Conservation (phyloP, 2,113 vertebrate species). For the Paraplagusia blochii region DNA sequence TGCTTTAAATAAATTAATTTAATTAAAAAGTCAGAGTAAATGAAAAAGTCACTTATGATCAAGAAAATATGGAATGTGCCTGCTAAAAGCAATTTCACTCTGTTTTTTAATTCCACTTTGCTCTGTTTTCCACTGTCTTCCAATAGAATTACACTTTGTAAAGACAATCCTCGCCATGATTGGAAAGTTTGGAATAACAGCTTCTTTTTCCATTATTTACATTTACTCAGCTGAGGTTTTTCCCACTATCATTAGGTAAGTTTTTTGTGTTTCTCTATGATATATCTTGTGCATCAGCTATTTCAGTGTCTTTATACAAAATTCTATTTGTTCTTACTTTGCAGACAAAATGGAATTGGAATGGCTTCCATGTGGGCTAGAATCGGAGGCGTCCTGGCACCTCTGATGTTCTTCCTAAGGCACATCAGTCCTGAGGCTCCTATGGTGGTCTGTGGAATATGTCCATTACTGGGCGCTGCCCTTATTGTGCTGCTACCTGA, state of each 20-base stretch:
- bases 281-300: too few relatives aligned
- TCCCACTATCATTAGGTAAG: conserved; percentile 72
- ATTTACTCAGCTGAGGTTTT: conserved; percentile 74
- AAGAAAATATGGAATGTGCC: too few relatives aligned
- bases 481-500: conserved; percentile 71
- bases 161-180: conserved; percentile 66
- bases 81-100: too few relatives aligned
- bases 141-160: conserved; percentile 55
- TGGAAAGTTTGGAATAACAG: conserved; percentile 73
- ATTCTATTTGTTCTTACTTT: neutral
- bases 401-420: conserved; percentile 62
- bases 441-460: conserved; percentile 70
- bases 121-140: neutral
- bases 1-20: too few relatives aligned
- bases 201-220: conserved; percentile 71
- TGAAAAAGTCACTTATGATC: too few relatives aligned
- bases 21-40: too few relatives aligned
- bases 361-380: conserved; percentile 72
- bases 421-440: conserved; percentile 49
- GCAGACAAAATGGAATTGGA: conserved; percentile 73
- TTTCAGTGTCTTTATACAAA: too few relatives aligned
- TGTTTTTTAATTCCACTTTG: neutral
- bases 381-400: conserved; percentile 62
- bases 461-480: conserved; percentile 61
- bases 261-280: too few relatives aligned